Evolutionary conservation across 2,113 vertebrate genomes (phyloP), one percentile per base, ranked within the genome.

Genomic region (Lamprotornis superbus): DNA sequence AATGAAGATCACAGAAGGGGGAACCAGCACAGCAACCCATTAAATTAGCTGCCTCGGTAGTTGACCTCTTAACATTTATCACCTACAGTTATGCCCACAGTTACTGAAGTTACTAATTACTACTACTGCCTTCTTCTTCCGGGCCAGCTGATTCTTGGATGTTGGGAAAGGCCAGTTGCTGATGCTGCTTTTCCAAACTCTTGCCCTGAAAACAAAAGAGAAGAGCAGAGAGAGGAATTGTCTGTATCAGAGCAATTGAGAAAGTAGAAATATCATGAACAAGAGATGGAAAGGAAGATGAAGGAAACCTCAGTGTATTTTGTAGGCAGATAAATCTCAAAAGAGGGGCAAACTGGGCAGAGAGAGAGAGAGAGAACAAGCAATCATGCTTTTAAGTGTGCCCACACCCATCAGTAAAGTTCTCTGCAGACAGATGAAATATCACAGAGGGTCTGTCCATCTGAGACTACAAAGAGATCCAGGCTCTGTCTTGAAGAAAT

Each of bases 61-160:
- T 46, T 12, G 28, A n/a, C 18, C 65, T 94, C 87, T 91, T 97
- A 92, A 79, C 42, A 90, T 90, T 84, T 89, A 40, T 85, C 56
- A 89, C 78, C 56, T 70, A 55, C 31, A 93, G 28, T 69, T 73
- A 53, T 70, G 47, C 28, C 37, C 56, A 88, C 30, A 74, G 16
- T 79, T 93, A 59, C 30, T 63, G 40, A 61, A 95, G 37, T 67
- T 70, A 42, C 35, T 57, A 27, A 31, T 77, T 73, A 74, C 20
- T 83, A 23, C 16, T 87, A 12, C 39, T 44, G 3, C 63, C 49
- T 69, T 67, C 35, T 65, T 59, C 37, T 87, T 44, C 49, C 50
- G 57, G 39, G 27, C 19, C 59, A 83, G 9, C 18, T 76, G 46
- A 49, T 77, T 64, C 37, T 65, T 73, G 18, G 30, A 8, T 42